Evolutionary conservation across 2,113 vertebrate genomes (phyloP).

Genomic region (Rostratula benghalensis): DNA sequence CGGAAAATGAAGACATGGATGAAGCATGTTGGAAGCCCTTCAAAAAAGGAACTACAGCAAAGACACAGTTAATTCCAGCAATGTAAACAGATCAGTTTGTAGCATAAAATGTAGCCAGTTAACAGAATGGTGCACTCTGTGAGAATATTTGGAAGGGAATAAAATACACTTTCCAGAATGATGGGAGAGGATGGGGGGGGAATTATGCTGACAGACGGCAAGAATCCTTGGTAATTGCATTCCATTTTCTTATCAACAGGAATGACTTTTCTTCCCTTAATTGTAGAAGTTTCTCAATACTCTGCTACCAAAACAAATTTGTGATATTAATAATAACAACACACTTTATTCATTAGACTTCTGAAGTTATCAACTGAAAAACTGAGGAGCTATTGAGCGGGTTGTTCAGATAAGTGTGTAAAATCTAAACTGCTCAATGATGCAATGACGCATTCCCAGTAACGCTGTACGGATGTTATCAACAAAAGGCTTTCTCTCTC

Average conservation of each 20-base stretch:
- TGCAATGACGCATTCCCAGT: background rate
- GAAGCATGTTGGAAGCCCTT: background rate
- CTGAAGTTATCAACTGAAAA: background rate
- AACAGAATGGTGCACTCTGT: background rate
- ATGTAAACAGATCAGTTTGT: background rate
- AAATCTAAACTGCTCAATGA: background rate
- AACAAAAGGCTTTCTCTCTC: background rate
- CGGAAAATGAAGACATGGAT: background rate
- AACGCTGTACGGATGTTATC: background rate
- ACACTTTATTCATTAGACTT: background rate
- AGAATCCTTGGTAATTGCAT: background rate
- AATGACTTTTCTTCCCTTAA: background rate
- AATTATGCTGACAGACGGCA: background rate
- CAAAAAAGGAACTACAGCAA: background rate
- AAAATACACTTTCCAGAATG: background rate
- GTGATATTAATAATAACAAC: background rate
- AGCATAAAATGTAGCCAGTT: background rate
- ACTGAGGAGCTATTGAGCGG: background rate
- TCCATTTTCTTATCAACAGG: background rate
- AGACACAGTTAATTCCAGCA: background rate
- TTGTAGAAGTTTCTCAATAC: background rate
- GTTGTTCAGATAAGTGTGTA: background rate
- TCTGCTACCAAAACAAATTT: background rate
- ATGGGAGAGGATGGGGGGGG: accelerated
- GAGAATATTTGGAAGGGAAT: background rate